Percentiles rank a stretch among this genome's conserved stretches.
Evolutionary conservation across 2,113 vertebrate species (phyloP).

Genomic region (Peromyscus leucopus): DNA sequence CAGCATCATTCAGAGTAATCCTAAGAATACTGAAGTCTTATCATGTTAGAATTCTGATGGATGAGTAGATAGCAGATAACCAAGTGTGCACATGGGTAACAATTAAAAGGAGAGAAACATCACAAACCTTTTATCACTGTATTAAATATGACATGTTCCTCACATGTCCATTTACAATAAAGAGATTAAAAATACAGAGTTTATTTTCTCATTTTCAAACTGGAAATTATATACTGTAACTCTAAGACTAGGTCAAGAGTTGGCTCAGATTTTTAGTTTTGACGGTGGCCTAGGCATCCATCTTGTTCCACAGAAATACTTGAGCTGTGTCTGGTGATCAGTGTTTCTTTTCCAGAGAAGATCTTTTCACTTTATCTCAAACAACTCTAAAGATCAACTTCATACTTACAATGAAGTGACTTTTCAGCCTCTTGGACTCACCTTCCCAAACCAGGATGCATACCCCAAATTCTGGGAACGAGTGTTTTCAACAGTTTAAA

Average conservation of each 20-base stretch:
- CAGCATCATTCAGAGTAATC: not conserved
- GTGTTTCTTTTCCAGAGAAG: not conserved
- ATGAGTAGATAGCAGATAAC: not conserved
- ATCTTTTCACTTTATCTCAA: not conserved
- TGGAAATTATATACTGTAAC: not conserved
- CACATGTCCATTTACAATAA: not conserved
- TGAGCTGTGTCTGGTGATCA: not conserved
- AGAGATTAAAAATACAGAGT: not conserved
- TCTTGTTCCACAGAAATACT: not conserved
- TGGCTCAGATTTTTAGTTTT: not conserved
- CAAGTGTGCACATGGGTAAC: not conserved
- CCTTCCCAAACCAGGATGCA: not conserved
- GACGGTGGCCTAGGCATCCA: not conserved
- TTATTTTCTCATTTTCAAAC: not conserved
- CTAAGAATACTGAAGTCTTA: not conserved
- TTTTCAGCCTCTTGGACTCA: not conserved
- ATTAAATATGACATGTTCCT: not conserved
- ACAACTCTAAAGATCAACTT: not conserved
- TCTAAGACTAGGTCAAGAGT: not conserved
- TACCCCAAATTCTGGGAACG: not conserved
- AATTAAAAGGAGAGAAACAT: constrained; percentile 1
- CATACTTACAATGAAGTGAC: not conserved
- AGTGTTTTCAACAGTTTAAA: not conserved
- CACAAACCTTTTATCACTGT: not conserved
- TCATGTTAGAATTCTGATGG: not conserved